phyloP scores from a whole-genome alignment of 2,888 invertebrate species.

The Lasius fuliginosus region DNA sequence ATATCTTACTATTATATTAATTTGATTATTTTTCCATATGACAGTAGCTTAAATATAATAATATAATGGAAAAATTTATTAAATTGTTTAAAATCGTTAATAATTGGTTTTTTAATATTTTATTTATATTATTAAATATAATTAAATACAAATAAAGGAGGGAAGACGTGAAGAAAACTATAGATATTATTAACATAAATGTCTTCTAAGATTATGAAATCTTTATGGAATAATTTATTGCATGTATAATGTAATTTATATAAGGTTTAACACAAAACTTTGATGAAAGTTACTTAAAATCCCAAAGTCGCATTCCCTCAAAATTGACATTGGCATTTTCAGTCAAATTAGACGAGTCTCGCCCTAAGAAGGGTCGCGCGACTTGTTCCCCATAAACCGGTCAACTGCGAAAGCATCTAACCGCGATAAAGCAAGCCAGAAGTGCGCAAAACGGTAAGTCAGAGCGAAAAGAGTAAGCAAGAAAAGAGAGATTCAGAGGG shows the following conservation, averaged over 20 bases:
- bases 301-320: neutral
- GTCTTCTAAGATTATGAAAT: no score
- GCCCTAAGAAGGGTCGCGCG: neutral
- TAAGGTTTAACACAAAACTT: neutral
- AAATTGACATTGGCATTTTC: slow-evolving; percentile 29
- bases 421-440: slow-evolving; percentile 20
- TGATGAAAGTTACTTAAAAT: neutral
- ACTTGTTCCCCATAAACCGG: neutral
- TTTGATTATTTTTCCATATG: neutral
- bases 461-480: slow-evolving; percentile 18
- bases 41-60: neutral
- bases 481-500: slow-evolving; percentile 14
- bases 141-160: neutral
- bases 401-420: slow-evolving; percentile 60
- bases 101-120: neutral
- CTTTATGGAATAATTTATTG: neutral
- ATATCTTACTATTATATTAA: neutral
- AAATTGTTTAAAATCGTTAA: slow-evolving; percentile 7
- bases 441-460: slow-evolving; percentile 25
- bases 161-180: neutral
- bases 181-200: neutral
- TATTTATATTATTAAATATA: neutral
- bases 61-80: neutral
- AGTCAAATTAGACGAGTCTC: slow-evolving; percentile 15
- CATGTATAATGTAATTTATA: neutral